Conservation (phyloP, 1,140 invertebrate species). For the Halictus rubicundus region DNA sequence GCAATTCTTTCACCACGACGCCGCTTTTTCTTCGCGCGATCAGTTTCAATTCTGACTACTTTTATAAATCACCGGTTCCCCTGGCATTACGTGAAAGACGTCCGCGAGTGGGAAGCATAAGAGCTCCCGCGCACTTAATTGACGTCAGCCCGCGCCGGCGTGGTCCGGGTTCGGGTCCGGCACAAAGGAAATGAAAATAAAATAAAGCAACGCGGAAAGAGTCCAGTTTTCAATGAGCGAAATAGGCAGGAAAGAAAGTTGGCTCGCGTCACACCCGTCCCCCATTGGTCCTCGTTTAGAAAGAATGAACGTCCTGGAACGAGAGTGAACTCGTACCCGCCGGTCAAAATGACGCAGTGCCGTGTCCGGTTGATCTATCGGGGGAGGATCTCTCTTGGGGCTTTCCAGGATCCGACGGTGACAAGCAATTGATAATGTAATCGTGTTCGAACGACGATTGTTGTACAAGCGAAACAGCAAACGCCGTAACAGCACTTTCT, state of each 20-base stretch:
- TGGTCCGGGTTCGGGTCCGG: background rate
- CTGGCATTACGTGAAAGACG: background rate
- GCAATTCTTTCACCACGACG: background rate
- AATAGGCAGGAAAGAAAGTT: constrained; percentile 46
- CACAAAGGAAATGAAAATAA: constrained; percentile 33
- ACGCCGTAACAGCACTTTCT: background rate
- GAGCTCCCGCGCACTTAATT: constrained; percentile 11
- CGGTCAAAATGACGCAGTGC: background rate
- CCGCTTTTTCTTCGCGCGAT: background rate
- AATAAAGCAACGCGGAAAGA: constrained; percentile 36
- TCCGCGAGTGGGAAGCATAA: background rate
- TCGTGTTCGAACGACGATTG: background rate
- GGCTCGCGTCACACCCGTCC: background rate
- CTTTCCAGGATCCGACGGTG: constrained; percentile 4
- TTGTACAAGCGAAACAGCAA: background rate
- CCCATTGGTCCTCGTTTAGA: constrained; percentile 4
- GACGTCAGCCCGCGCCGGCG: background rate
- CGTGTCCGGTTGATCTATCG: background rate
- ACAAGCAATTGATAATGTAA: constrained; percentile 8
- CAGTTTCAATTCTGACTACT: background rate
- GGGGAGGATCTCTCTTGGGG: background rate
- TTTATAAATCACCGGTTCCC: background rate
- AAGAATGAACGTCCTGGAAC: background rate
- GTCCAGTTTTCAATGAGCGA: constrained; percentile 33
- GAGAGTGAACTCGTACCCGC: constrained; percentile 2